Evolutionary conservation across 2,113 vertebrate species (phyloP).

Genomic region (Dromaius novaehollandiae): DNA sequence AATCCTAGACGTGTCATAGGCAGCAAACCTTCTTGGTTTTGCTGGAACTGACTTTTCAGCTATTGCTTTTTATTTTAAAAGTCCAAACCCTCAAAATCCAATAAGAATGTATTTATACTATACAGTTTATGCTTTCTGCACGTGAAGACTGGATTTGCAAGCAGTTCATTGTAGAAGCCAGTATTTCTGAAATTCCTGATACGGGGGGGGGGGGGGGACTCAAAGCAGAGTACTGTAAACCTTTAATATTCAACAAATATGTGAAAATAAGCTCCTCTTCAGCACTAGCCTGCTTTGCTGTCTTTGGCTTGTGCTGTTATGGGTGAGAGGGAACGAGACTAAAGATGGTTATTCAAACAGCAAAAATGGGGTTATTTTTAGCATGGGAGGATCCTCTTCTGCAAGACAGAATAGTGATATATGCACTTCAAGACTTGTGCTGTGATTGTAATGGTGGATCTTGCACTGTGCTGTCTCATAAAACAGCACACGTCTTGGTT

Average conservation of each 20-base stretch:
- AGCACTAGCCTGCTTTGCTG: not conserved
- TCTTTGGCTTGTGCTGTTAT: not conserved
- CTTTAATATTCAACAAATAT: not conserved
- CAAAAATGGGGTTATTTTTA: constrained; percentile 5
- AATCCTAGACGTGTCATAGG: not conserved
- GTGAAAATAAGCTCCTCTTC: not conserved
- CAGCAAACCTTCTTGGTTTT: not conserved
- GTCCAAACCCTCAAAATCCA: not conserved
- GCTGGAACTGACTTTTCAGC: not conserved
- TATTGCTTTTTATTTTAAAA: not conserved
- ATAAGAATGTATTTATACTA: not conserved
- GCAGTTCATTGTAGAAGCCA: not conserved
- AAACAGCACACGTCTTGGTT: not conserved
- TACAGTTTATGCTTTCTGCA: not conserved
- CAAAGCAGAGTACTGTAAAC: not conserved
- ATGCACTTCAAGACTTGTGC: not conserved
- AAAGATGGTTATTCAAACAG: not conserved
- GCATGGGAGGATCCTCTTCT: not conserved
- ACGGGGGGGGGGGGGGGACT: too few species aligned
- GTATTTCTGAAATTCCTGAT: not conserved
- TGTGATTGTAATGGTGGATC: not conserved
- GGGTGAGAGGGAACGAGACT: not conserved
- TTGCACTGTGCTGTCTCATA: not conserved
- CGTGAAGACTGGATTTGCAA: not conserved
- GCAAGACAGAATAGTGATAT: not conserved